phyloP scores from a whole-genome alignment of 2,888 invertebrate species.

The Coecobrya sp. region DNA sequence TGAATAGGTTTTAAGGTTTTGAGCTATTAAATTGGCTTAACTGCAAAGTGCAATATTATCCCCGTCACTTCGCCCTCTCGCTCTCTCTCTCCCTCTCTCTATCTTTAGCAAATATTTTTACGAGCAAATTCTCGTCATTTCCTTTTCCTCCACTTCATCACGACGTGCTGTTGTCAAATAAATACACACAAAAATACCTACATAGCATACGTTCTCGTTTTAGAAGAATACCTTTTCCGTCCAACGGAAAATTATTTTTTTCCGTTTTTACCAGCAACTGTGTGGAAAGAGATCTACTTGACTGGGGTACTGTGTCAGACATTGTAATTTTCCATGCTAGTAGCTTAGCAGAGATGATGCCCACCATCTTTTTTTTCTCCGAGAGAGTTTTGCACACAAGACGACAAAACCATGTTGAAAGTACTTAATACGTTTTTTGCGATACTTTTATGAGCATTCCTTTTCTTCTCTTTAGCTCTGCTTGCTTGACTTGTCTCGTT shows the following conservation, averaged over 20 bases:
- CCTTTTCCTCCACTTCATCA: slow-evolving; percentile 45
- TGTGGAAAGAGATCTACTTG: not conserved
- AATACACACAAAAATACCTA: not conserved
- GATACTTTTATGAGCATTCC: slow-evolving; percentile 26
- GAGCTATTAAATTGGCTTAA: slow-evolving; percentile 69
- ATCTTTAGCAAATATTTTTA: slow-evolving; percentile 58
- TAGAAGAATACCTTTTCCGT: not conserved
- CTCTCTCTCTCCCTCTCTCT: not conserved
- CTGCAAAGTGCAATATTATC: slow-evolving; percentile 60
- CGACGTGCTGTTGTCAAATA: not conserved
- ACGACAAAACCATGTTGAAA: slow-evolving; percentile 6
- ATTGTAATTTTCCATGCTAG: slow-evolving; percentile 33
- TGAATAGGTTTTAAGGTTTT: slow-evolving; percentile 51
- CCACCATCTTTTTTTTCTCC: not conserved
- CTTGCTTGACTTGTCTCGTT: not conserved
- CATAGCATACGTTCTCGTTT: not conserved
- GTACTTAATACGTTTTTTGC: not conserved
- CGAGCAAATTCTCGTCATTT: slow-evolving; percentile 66
- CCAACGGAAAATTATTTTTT: not conserved
- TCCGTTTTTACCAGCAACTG: not conserved
- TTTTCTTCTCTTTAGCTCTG: not conserved
- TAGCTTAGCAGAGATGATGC: not conserved
- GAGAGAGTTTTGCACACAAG: not conserved
- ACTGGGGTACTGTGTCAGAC: not conserved
- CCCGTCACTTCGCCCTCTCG: not conserved